These are phyloP conservation scores for Clivina fossor DNA, from an alignment of 2,888 invertebrate species.

Conservation along the genomic window DNA sequence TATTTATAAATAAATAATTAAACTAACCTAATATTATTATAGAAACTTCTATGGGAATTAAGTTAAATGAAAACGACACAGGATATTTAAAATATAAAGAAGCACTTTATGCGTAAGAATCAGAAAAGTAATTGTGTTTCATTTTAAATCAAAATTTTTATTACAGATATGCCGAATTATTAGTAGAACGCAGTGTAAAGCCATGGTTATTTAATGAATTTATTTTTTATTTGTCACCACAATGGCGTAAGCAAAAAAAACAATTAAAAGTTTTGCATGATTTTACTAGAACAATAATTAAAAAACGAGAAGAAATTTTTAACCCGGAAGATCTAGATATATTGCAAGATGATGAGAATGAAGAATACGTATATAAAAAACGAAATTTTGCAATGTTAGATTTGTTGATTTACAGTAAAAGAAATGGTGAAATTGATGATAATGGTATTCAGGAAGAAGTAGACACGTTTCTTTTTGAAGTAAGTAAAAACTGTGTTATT, in stretches of 20 bases:
- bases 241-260: conserved; percentile 55
- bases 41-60: conserved; percentile 23
- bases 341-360: conserved; percentile 3
- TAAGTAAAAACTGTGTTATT: no score
- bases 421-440: conserved; percentile 30
- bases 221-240: conserved; percentile 57
- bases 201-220: conserved; percentile 58
- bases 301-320: conserved; percentile 37
- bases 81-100: conserved; percentile 9
- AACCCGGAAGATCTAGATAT: conserved; percentile 28
- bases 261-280: conserved; percentile 46
- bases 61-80: conserved; percentile 2
- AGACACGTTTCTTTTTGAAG: conserved; percentile 31
- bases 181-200: conserved; percentile 48
- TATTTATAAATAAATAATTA: no score
- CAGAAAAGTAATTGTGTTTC: not conserved
- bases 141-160: no score
- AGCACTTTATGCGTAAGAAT: conserved; percentile 14
- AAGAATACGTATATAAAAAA: conserved; percentile 3
- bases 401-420: conserved; percentile 18
- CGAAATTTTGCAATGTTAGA: conserved; percentile 27
- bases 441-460: conserved; percentile 27
- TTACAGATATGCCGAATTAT: not conserved
- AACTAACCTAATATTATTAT: conserved; percentile 1
- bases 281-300: conserved; percentile 16